Evolutionary conservation across 2,113 vertebrate genomes (phyloP), one percentile per base, ranked within the genome.

Genomic region (Epinephelus cyanopodus): DNA sequence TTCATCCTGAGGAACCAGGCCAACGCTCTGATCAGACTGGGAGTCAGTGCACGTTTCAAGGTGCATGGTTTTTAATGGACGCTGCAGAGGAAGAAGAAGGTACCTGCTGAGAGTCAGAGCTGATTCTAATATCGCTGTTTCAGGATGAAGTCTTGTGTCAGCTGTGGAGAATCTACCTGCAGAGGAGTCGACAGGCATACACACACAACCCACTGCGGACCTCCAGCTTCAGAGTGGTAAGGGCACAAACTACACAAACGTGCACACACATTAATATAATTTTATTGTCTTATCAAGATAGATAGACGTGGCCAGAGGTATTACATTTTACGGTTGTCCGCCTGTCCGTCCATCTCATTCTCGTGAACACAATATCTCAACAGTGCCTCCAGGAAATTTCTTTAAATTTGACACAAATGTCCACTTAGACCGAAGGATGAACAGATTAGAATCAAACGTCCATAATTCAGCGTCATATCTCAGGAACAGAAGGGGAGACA

Each of bases 101-200:
- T 37, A 29, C 33, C 33, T 3, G 52, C 47, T n/a, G 19, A 21
- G 52, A 21, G 18, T 54, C 7, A 9, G 52, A n/a, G 33, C 33
- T 37, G 33, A 37, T 37, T 37, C 0, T 6, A 6, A 37, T 37
- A 6, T 37, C 33, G 5, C 33, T 29, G 33, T 37, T 37, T 64
- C 78, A 95, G 98, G 95, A 97, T 88, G 90, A 95, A 65, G 90
- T 97, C 71, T 72, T 99, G 52, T 96, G 92, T 80, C 94, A 82
- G 73, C 93, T 99, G 86, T 99, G 98, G 98, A 97, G 95, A 57
- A 78, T 90, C 54, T 99, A 97, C 90, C 96, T 99, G 84, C 97
- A 98, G 93, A 97, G 93, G 89, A 98, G 92, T 81, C 88, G 87
- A 19, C 96, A 96, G 77, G 97, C 97, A 0, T 98, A 96, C 90